A percentile compares a stretch with the other conserved stretches of the same genome.
Conservation (phyloP, 2,113 vertebrate genomes). For the Callocephalon fimbriatum region DNA sequence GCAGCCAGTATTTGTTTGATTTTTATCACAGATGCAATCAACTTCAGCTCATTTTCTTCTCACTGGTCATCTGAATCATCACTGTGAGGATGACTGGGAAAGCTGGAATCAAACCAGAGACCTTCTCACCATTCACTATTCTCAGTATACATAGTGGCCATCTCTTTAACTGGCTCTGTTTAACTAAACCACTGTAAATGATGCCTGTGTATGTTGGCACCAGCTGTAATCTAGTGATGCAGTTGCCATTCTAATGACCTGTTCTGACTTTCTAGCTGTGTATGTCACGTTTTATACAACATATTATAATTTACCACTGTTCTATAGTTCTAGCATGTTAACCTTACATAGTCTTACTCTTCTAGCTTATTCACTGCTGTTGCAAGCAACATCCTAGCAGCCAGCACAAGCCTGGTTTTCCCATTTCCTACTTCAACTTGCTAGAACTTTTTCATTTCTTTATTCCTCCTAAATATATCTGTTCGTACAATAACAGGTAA, state of each 20-base stretch:
- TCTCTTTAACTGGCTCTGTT: background rate
- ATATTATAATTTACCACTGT: background rate
- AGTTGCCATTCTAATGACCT: background rate
- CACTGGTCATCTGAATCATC: background rate
- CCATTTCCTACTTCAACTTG: background rate
- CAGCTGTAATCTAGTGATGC: background rate
- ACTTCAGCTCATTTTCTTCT: background rate
- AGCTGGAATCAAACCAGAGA: background rate
- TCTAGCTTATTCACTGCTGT: background rate
- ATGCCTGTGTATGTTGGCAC: background rate
- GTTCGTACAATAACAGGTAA: background rate
- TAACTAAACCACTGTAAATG: background rate
- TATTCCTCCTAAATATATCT: background rate
- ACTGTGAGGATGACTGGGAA: background rate
- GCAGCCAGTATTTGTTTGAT: background rate
- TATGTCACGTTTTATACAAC: background rate
- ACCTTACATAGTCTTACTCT: background rate
- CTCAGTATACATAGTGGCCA: fast-evolving
- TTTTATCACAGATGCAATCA: background rate
- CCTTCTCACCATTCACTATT: background rate
- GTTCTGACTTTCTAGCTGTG: background rate
- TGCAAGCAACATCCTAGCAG: background rate
- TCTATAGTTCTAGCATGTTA: background rate
- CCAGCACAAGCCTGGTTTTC: background rate
- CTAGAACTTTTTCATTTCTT: background rate